phyloP scores from a whole-genome alignment of 2,113 vertebrate genomes.

The Setophaga kirtlandii region DNA sequence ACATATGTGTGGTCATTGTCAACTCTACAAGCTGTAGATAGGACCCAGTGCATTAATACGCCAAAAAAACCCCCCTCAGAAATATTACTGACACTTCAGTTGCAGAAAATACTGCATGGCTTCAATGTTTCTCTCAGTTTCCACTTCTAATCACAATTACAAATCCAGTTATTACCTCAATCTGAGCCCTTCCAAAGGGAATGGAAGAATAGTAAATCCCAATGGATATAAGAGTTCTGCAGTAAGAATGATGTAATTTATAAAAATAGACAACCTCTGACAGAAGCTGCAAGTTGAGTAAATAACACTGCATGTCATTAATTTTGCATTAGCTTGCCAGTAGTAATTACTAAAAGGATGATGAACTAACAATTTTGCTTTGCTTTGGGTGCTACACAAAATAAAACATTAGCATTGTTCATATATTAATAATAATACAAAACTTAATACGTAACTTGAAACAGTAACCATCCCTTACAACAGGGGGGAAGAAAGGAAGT shows the following conservation, averaged over 20 bases:
- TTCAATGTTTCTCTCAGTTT: slow-evolving; percentile 60
- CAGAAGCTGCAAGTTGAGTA: slow-evolving; percentile 74
- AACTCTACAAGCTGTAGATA: slow-evolving; percentile 29
- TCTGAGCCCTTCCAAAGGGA: slow-evolving; percentile 67
- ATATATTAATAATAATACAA: not conserved
- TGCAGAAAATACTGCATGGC: slow-evolving; percentile 48
- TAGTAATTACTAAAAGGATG: slow-evolving; percentile 48
- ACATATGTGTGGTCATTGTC: not conserved
- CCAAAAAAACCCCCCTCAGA: not conserved
- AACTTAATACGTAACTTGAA: not conserved
- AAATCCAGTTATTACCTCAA: slow-evolving; percentile 69
- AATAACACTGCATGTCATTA: slow-evolving; percentile 66
- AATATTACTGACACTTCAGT: slow-evolving; percentile 51
- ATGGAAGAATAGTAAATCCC: slow-evolving; percentile 76
- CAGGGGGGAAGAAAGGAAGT: fast-evolving
- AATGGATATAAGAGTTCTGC: slow-evolving; percentile 61
- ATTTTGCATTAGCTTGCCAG: slow-evolving; percentile 65
- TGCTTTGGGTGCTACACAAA: not conserved
- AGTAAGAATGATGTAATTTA: slow-evolving; percentile 77
- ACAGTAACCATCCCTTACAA: not conserved
- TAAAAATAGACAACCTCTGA: slow-evolving; percentile 77
- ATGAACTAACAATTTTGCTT: not conserved
- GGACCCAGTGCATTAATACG: not conserved
- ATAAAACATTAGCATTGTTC: not conserved
- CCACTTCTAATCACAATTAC: slow-evolving; percentile 65